Base-by-base conservation (phyloP, 2,797 vertebrate species). In the Sebastes jordani region DNA sequence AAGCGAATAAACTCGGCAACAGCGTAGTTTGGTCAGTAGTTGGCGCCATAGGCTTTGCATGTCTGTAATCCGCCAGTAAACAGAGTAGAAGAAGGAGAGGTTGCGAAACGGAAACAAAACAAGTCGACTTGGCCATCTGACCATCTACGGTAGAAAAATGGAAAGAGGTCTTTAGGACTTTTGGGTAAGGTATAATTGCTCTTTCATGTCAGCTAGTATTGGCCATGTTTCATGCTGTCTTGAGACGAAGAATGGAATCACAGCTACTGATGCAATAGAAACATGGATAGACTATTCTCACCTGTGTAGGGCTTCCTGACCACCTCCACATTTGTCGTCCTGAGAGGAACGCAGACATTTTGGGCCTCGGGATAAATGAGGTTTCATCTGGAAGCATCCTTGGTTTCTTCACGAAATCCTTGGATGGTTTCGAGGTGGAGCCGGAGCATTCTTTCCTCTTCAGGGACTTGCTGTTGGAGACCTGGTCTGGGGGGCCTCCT, bases 261-360 rank as follows among this genome's bases (percentile, higher is more conserved):
- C 7, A 7, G 16, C 16, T 18, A 46, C 16, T 68, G 11, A 68
- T 25, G 7, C 4, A 65, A 10, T 61, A 62, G 20, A 73, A 72
- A 59, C 3, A 27, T 20, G 18, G 38, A 27, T 18, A 8, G 14
- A 30, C 22, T 66, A 5, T 81, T 81, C 72, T 96, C 88, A 99
- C 99, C 97, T 99, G 99, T 0, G 98, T 99, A 46, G 99, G 98
- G 54, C 97, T 98, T 85, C 98, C 99, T 67, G 97, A 98, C 99
- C 99, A 99, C 92, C 97, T 97, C 99, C 99, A 99, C 63, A 97
- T 96, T 90, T 98, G 98, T 84, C 97, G 94, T 3, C 97, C 97
- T 0, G 97, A 94, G 42, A 98, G 95, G 86, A 98, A 98, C 11
- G 97, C 91, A 0, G 98, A 96, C 0, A 98, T 96, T 91, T 98